Evolutionary conservation across 2,113 vertebrate genomes (phyloP).

Genomic region (Zapus hudsonius): DNA sequence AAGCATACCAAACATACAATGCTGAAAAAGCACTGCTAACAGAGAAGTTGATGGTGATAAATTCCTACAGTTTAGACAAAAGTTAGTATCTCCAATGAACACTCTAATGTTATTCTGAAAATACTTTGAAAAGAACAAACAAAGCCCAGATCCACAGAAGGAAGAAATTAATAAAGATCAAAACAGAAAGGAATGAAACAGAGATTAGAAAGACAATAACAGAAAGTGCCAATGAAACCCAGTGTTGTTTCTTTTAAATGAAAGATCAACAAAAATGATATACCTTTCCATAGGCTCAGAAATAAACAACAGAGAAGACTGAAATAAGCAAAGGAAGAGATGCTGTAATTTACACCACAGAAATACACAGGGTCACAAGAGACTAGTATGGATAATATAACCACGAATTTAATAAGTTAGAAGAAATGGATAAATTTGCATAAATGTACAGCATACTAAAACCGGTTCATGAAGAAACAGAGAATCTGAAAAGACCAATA

Average conservation of each 20-base stretch:
- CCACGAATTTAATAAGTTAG: background rate
- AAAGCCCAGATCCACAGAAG: background rate
- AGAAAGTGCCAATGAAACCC: no score
- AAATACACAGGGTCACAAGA: background rate
- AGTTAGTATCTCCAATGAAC: background rate
- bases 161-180: background rate
- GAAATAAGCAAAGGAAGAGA: background rate
- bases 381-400: background rate
- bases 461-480: background rate
- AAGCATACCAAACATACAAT: background rate
- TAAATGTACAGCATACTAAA: background rate
- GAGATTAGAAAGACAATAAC: background rate
- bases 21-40: background rate
- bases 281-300: background rate
- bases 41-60: background rate
- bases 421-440: background rate
- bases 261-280: background rate
- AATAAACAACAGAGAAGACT: background rate
- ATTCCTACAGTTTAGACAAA: background rate
- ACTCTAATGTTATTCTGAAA: background rate
- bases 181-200: background rate
- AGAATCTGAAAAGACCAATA: background rate
- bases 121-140: background rate
- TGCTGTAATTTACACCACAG: background rate
- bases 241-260: no score